phyloP scores from a whole-genome alignment of 2,888 invertebrate genomes.

The Hypercompe scribonia region DNA sequence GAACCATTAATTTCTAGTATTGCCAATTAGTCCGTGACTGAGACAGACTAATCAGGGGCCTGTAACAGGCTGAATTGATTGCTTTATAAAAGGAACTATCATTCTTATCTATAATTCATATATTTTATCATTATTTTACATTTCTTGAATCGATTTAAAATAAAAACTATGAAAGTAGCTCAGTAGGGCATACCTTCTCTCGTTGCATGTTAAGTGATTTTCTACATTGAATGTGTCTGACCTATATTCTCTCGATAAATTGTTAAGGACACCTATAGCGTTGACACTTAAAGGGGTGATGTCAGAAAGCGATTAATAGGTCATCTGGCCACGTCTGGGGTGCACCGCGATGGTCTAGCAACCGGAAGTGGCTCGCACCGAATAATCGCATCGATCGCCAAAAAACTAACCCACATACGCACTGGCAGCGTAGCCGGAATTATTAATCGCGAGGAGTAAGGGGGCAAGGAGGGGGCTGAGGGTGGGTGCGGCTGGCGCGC shows the following conservation, averaged over 20 bases:
- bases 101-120: neutral
- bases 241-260: conserved; percentile 42
- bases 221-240: conserved; percentile 41
- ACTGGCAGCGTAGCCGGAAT: conserved; percentile 86
- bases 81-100: neutral
- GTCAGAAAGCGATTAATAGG: conserved; percentile 77
- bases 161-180: conserved; percentile 32
- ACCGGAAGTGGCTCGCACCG: conserved; percentile 78
- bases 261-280: conserved; percentile 45
- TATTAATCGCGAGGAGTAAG: conserved; percentile 84
- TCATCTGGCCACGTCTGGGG: conserved; percentile 70
- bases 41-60: conserved; percentile 1
- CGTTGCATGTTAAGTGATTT: conserved; percentile 48
- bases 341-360: conserved; percentile 72
- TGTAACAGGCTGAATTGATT: conserved; percentile 10
- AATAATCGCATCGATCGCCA: conserved; percentile 86
- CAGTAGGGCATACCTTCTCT: conserved; percentile 41
- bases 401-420: conserved; percentile 87
- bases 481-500: conserved; percentile 65
- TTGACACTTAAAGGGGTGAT: conserved; percentile 62
- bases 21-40: conserved; percentile 6
- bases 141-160: neutral
- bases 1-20: neutral
- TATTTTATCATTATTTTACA: neutral
- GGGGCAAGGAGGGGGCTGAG: conserved; percentile 70